Evolutionary conservation across 2,888 invertebrate genomes (phyloP).

Genomic region (Coelinius sp.): DNA sequence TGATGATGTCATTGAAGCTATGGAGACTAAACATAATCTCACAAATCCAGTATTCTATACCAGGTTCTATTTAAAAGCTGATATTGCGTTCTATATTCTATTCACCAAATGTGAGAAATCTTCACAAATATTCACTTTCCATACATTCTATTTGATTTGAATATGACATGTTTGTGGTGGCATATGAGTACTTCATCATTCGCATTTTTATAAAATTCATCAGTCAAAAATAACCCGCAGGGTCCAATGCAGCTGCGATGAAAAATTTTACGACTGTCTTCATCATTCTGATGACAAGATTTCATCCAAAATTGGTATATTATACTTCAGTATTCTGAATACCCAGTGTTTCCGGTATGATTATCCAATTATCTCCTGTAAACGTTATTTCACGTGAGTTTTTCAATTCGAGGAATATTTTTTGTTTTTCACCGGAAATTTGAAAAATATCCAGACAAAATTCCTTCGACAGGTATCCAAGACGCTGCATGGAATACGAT

Average conservation of each 20-base stretch:
- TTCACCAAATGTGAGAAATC: neutral
- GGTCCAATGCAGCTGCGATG: constrained; percentile 73
- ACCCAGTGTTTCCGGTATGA: constrained; percentile 77
- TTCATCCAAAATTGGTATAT: constrained; percentile 64
- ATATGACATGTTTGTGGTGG: constrained; percentile 1
- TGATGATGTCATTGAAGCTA: constrained; percentile 58
- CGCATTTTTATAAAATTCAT: constrained; percentile 3
- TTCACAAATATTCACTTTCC: neutral
- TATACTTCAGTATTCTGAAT: constrained; percentile 73
- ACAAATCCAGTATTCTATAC: constrained; percentile 60
- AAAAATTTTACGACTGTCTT: constrained; percentile 72
- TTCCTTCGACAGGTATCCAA: constrained; percentile 53
- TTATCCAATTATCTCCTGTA: constrained; percentile 74
- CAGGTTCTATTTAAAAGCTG: constrained; percentile 58
- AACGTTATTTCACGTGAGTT: constrained; percentile 73
- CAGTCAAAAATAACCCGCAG: constrained; percentile 54
- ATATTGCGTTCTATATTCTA: neutral
- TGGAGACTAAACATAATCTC: constrained; percentile 56
- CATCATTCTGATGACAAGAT: constrained; percentile 58
- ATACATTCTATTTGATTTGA: neutral
- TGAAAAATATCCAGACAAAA: neutral
- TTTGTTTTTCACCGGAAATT: no score
- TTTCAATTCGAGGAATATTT: constrained; percentile 3
- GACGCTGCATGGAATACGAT: constrained; percentile 63
- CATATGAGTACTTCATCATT: neutral